These are phyloP conservation scores for Phortica okadai DNA, from an alignment of 2,888 invertebrate genomes.

Conservation along the genomic window DNA sequence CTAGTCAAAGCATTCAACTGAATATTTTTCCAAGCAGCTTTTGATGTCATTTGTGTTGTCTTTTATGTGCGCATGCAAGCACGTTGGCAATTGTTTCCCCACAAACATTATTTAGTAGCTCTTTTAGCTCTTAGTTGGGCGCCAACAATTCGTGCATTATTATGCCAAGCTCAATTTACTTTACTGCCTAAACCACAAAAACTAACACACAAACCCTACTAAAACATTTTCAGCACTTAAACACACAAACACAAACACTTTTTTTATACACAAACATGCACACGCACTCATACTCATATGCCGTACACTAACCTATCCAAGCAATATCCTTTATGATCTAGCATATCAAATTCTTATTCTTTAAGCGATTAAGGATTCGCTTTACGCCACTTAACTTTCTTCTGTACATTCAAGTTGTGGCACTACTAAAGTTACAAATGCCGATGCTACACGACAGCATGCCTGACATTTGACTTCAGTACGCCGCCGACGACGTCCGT, in stretches of 20 bases:
- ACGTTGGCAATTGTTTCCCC: too few relatives aligned
- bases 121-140: neutral
- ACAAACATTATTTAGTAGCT: too few relatives aligned
- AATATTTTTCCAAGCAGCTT: too few relatives aligned
- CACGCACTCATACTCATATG: neutral
- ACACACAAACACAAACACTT: neutral
- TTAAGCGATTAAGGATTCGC: conserved; percentile 71
- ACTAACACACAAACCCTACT: neutral
- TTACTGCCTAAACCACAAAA: neutral
- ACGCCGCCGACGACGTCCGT: neutral
- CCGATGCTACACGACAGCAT: neutral
- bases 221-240: neutral
- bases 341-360: conserved; percentile 71
- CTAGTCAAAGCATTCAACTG: too few relatives aligned
- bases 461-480: conserved; percentile 34
- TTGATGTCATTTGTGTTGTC: too few relatives aligned
- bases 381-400: conserved; percentile 72
- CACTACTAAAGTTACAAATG: neutral
- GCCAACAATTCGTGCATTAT: conserved; percentile 8
- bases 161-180: conserved; percentile 7
- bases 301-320: neutral
- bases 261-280: neutral
- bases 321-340: conserved; percentile 66
- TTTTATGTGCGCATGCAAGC: too few relatives aligned
- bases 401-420: conserved; percentile 41